phyloP scores from a whole-genome alignment of 1,140 invertebrate species.

The Physella acuta region DNA sequence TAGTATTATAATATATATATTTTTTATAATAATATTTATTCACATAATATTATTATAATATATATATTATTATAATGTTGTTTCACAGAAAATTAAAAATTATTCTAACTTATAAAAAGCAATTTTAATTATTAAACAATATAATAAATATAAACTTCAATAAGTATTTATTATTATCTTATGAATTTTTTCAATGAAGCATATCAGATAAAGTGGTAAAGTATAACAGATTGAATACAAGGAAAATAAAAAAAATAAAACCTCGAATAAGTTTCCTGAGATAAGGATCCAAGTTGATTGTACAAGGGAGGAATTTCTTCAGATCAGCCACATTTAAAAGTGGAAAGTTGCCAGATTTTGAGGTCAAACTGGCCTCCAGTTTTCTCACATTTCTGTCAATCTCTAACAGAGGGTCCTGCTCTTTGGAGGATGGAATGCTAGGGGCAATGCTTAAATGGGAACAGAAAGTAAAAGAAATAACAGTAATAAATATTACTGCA shows the following conservation, averaged over 20 bases:
- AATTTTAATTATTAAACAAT: no score
- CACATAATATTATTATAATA: no score
- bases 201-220: no score
- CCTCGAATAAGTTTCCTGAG: conserved; percentile 93
- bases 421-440: conserved; percentile 80
- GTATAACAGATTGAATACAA: not conserved
- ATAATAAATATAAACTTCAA: no score
- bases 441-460: conserved; percentile 60
- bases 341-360: conserved; percentile 71
- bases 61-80: no score
- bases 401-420: conserved; percentile 84
- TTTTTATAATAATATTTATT: no score
- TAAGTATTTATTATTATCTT: no score
- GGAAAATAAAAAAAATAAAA: conserved; percentile 48
- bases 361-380: conserved; percentile 86
- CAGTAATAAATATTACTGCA: not conserved
- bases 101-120: no score
- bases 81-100: no score
- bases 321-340: conserved; percentile 72
- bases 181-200: no score
- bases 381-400: conserved; percentile 92
- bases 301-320: conserved; percentile 93
- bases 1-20: no score
- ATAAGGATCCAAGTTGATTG: conserved; percentile 94
- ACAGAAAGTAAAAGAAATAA: not conserved